Evolutionary conservation across 2,113 vertebrate species (phyloP).

Genomic region (Semicossyphus pulcher): DNA sequence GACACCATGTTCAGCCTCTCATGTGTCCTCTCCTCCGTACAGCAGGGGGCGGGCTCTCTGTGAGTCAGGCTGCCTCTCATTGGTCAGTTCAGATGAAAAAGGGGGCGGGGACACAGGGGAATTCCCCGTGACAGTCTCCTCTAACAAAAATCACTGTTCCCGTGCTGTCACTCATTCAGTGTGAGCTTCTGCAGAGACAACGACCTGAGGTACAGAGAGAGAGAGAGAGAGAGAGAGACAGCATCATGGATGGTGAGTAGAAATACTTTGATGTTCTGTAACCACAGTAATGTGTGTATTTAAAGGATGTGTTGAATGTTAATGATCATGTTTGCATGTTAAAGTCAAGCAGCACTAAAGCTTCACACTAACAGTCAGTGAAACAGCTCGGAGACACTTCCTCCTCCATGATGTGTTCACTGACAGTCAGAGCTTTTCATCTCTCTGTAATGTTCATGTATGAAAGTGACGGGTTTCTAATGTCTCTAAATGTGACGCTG

Average conservation of each 20-base stretch:
- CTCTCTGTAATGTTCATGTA: too few relatives aligned
- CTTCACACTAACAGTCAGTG: background rate
- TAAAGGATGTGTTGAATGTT: too few relatives aligned
- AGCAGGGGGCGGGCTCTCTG: background rate
- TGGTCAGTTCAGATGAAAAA: slow-evolving; percentile 24
- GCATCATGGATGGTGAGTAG: slow-evolving; percentile 82
- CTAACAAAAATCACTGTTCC: slow-evolving; percentile 46
- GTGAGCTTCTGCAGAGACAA: slow-evolving; percentile 7
- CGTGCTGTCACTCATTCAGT: slow-evolving; percentile 57
- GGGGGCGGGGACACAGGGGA: slow-evolving; percentile 53
- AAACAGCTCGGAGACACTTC: slow-evolving; percentile 17
- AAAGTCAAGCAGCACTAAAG: background rate
- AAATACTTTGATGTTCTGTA: slow-evolving; percentile 1
- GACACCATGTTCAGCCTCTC: background rate
- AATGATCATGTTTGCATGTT: background rate
- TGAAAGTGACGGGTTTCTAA: too few relatives aligned
- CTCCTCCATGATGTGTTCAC: slow-evolving; percentile 29
- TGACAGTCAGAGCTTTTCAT: slow-evolving; percentile 5
- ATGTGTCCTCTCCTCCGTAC: background rate
- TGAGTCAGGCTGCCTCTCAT: slow-evolving; percentile 40
- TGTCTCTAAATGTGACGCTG: background rate
- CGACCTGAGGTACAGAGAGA: background rate
- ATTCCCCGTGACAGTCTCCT: slow-evolving; percentile 50
- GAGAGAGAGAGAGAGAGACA: slow-evolving; percentile 23
- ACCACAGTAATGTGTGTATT: too few relatives aligned